A percentile compares a stretch with the other conserved stretches of the same genome.
These are phyloP conservation scores for Oryctolagus cuniculus DNA, from an alignment of 2,113 vertebrate species.

Conservation along the genomic window mOryCun1.1 NC_091440.1:14959501-14960000, in stretches of 20 bases:
- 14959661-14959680: neutral
- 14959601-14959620: neutral
- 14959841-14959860: neutral
- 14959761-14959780: neutral
- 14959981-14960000: neutral
- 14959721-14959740: neutral
- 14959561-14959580: neutral
- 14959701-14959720: neutral
- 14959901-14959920: neutral
- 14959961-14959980: neutral
- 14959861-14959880: neutral
- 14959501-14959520: neutral
- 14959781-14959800: neutral
- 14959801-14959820: neutral
- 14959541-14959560: neutral
- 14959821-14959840: neutral
- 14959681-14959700: neutral
- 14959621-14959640: neutral
- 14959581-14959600: no score
- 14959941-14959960: neutral
- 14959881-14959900: neutral
- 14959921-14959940: neutral
- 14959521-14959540: accelerated
- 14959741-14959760: neutral
- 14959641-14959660: neutral